Conservation (phyloP, 2,888 invertebrate genomes). For the Eilema depressum region DNA sequence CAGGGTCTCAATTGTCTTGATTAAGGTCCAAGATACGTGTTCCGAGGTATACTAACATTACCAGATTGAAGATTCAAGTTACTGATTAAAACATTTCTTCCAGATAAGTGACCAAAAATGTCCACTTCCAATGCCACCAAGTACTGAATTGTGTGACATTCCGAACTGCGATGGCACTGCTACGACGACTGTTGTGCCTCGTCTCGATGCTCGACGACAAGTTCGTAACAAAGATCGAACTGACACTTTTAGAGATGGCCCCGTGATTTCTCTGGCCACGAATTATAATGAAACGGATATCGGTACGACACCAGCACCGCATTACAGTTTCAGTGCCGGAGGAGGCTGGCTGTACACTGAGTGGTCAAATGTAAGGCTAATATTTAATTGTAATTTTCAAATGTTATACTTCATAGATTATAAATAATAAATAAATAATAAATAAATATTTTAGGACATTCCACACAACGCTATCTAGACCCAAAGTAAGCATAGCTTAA, state of each 20-base stretch:
- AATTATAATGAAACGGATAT: conserved; percentile 72
- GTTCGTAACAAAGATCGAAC: conserved; percentile 73
- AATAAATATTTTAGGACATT: too few species aligned
- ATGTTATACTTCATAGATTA: too few species aligned
- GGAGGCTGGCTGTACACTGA: conserved; percentile 88
- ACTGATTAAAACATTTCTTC: conserved; percentile 10
- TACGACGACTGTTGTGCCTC: conserved; percentile 62
- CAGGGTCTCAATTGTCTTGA: too few species aligned
- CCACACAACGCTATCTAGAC: too few species aligned
- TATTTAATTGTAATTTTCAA: neutral
- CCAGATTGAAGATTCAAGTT: neutral
- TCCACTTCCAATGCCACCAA: conserved; percentile 80
- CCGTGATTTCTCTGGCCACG: conserved; percentile 71
- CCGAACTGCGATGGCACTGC: conserved; percentile 79
- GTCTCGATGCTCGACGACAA: conserved; percentile 77
- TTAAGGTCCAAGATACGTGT: too few species aligned
- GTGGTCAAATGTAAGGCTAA: conserved; percentile 84
- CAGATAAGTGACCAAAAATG: conserved; percentile 84
- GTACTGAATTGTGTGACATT: conserved; percentile 75
- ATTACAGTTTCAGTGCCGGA: conserved; percentile 72
- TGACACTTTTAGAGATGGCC: conserved; percentile 78
- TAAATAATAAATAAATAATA: too few species aligned
- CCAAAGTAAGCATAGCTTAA: too few species aligned
- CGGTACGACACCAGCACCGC: conserved; percentile 63
- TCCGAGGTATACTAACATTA: too few species aligned